Conservation (phyloP, 2,113 vertebrate genomes). For the Bufo gargarizans region DNA sequence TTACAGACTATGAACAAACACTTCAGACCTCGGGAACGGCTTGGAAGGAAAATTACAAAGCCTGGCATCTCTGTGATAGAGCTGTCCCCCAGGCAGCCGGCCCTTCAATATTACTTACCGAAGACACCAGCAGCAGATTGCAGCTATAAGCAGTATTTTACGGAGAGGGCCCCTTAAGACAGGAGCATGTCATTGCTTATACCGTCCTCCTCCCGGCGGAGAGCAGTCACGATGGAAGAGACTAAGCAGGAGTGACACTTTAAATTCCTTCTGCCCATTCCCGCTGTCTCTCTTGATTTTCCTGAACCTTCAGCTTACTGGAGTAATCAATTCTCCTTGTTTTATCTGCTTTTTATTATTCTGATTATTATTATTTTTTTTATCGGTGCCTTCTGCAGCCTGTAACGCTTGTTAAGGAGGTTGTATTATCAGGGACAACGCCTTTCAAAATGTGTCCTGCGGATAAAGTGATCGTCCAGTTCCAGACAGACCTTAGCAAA, state of each 20-base stretch:
- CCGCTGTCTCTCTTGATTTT: constrained; percentile 71
- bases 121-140: constrained; percentile 63
- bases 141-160: constrained; percentile 69
- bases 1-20: constrained; percentile 28
- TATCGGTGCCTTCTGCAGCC: too few relatives aligned
- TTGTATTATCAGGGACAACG: too few relatives aligned
- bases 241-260: constrained; percentile 70
- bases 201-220: constrained; percentile 62
- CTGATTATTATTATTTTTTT: background rate
- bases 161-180: constrained; percentile 65
- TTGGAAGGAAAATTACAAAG: constrained; percentile 63
- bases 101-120: constrained; percentile 67
- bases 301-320: constrained; percentile 64
- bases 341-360: constrained; percentile 62
- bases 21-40: constrained; percentile 60
- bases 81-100: constrained; percentile 63
- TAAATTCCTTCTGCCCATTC: constrained; percentile 69
- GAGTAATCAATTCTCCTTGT: constrained; percentile 69
- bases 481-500: too few relatives aligned
- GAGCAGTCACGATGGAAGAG: constrained; percentile 64
- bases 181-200: constrained; percentile 65
- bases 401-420: too few relatives aligned
- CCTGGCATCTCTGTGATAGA: constrained; percentile 63
- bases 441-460: too few relatives aligned
- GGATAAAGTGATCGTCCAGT: too few relatives aligned